These are phyloP conservation scores for Drosophila limbata DNA, from an alignment of 2,888 invertebrate genomes.

Conservation along the genomic window DNA sequence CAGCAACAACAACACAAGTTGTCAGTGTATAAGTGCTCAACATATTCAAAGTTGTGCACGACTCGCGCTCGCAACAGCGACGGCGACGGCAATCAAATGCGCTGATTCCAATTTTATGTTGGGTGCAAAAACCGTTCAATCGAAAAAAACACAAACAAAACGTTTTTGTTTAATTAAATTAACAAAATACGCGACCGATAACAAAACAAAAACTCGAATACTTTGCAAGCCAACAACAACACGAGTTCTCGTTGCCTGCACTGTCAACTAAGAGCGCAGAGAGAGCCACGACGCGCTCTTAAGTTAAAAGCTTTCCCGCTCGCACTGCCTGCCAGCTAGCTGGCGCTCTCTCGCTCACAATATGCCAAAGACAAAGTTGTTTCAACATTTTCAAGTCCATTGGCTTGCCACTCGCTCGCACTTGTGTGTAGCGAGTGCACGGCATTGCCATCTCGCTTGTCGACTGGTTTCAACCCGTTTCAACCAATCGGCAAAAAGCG, in stretches of 20 bases:
- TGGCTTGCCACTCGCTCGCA: conserved; percentile 51
- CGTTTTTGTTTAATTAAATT: conserved; percentile 79
- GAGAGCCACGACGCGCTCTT: conserved; percentile 39
- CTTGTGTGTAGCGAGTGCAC: conserved; percentile 8
- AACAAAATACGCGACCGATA: conserved; percentile 71
- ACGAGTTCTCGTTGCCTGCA: conserved; percentile 61
- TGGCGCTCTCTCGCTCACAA: conserved; percentile 42
- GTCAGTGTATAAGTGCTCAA: conserved; percentile 50
- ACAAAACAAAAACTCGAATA: conserved; percentile 57
- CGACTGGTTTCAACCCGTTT: conserved; percentile 60
- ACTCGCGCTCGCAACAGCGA: conserved; percentile 36
- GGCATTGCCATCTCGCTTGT: conserved; percentile 67
- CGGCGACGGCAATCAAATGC: conserved; percentile 54
- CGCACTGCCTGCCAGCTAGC: conserved; percentile 24
- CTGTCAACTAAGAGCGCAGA: conserved; percentile 45
- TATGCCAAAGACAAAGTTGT: conserved; percentile 40
- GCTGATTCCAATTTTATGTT: conserved; percentile 73
- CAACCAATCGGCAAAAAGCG: conserved; percentile 78
- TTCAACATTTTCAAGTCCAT: conserved; percentile 29
- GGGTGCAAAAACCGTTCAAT: conserved; percentile 43
- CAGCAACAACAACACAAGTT: conserved; percentile 20
- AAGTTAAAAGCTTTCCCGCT: conserved; percentile 46
- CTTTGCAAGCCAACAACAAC: conserved; percentile 53
- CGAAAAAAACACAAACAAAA: conserved; percentile 76
- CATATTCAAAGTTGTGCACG: conserved; percentile 74